Base-by-base conservation (phyloP, 2,888 invertebrate species). In the Tachina fera region DNA sequence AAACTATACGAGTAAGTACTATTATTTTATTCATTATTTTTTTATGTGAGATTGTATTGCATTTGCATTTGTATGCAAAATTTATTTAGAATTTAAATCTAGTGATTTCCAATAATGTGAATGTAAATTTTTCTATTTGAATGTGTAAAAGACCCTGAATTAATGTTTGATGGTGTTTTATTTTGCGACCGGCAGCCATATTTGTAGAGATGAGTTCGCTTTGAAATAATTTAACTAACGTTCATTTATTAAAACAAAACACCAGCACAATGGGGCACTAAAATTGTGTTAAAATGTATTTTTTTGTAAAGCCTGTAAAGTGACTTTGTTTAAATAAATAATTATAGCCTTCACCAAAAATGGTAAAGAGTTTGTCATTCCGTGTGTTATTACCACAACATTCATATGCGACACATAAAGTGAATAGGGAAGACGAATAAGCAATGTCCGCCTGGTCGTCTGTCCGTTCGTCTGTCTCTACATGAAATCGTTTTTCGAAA, bases 101-200 rank as follows among this genome's bases (percentile, higher is more conserved):
- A 70, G 31, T 68, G 43, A 31, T 70, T 77, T 77, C 49, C 49
- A 76, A 67, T 72, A 83, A 51, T 56, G 74, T 76, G 75, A 79
- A 67, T 70, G 76, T 79, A 58, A 78, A 19, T 51, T 51, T 47
- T 10, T 22, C 74, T 75, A 74, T 75, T n/a, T n/a, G 43, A 61
- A 84, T 61, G n/a, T 65, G 58, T 49, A 65, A 83, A 79, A 82
- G 79, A 86, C 85, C 85, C 78, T 86, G 85, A 86, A 82, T 75
- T 60, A 86, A 31, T 70, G 85, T 53, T 75, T 22, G 43, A 56
- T 71, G 76, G 14, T 51, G 76, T 70, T 77, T 61, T 16, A 39
- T 71, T 65, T 58, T 65, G 9, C 61, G 5, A 14, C 5, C 31
- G 31, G n/a, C 58, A 71, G 19, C 49, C 63, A 43, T 58, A 31